These are phyloP conservation scores for Deladenus siricidicola DNA, from an alignment of 2,888 invertebrate genomes.

Conservation along the genomic window DNA sequence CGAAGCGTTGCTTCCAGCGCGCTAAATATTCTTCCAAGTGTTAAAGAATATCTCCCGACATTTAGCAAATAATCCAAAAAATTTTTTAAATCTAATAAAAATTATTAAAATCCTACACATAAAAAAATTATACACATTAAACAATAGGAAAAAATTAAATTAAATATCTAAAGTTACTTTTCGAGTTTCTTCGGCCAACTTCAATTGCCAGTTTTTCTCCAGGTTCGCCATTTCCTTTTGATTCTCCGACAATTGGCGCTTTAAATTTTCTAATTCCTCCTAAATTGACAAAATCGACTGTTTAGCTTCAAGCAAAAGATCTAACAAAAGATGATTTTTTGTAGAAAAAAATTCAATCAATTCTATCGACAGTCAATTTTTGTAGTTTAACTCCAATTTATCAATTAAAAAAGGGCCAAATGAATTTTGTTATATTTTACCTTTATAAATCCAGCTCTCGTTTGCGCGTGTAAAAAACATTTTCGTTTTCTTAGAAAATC, in stretches of 20 bases:
- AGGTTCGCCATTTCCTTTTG: slow-evolving; percentile 58
- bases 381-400: too few relatives aligned
- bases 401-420: too few relatives aligned
- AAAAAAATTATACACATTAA: not conserved
- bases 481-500: not conserved
- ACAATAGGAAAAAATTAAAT: not conserved
- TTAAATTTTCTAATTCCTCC: slow-evolving; percentile 45
- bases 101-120: not conserved
- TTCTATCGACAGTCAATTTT: too few relatives aligned
- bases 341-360: too few relatives aligned
- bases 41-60: too few relatives aligned
- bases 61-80: too few relatives aligned
- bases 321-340: too few relatives aligned
- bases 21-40: too few relatives aligned
- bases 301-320: too few relatives aligned
- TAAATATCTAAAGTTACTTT: not conserved
- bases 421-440: slow-evolving; percentile 2
- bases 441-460: not conserved
- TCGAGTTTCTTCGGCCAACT: slow-evolving; percentile 25
- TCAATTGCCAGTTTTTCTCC: slow-evolving; percentile 56
- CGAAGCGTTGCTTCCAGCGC: too few relatives aligned
- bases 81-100: not conserved
- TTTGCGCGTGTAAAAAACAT: slow-evolving; percentile 1
- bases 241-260: slow-evolving; percentile 55
- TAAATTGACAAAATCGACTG: too few relatives aligned